Conservation (phyloP, 2,113 vertebrate genomes). For the Alosa alosa region DNA sequence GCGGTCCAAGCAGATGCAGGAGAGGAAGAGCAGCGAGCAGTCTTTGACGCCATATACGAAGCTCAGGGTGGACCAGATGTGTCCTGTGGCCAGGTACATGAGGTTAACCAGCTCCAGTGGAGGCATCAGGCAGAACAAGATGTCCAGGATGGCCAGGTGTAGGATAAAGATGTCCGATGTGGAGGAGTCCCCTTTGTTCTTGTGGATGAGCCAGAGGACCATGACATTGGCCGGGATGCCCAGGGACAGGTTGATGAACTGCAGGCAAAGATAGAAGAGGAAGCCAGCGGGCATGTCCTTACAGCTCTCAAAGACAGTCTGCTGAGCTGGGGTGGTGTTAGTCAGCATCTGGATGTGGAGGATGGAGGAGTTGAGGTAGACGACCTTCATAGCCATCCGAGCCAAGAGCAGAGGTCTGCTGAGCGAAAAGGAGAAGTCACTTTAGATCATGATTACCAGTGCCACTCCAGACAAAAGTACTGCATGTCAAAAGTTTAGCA, state of each 20-base stretch:
- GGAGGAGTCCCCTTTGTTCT: constrained; percentile 66
- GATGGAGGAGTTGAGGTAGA: constrained; percentile 52
- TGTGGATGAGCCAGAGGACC: constrained; percentile 71
- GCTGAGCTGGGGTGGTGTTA: constrained; percentile 39
- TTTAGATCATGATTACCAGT: not conserved
- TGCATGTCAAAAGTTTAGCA: not conserved
- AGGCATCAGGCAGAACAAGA: constrained; percentile 67
- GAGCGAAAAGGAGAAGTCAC: not conserved
- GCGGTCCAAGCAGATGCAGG: constrained; percentile 37
- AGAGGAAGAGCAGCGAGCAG: constrained; percentile 51
- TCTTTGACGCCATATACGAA: constrained; percentile 74
- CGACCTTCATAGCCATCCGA: constrained; percentile 48
- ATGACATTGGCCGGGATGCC: constrained; percentile 72
- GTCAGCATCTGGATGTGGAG: constrained; percentile 39
- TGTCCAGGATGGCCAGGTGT: constrained; percentile 67
- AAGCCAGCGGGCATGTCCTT: constrained; percentile 58
- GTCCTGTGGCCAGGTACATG: constrained; percentile 58
- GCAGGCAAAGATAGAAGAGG: constrained; percentile 68
- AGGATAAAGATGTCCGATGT: constrained; percentile 72
- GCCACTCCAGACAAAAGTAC: not conserved
- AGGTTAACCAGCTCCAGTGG: constrained; percentile 66
- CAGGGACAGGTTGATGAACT: constrained; percentile 74
- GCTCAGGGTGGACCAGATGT: constrained; percentile 62
- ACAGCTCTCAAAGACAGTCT: constrained; percentile 57
- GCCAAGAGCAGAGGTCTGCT: not conserved